A percentile compares a stretch with the other conserved stretches of the same genome.
Conservation (phyloP, 2,113 vertebrate species). For the Diglossa brunneiventris region DNA sequence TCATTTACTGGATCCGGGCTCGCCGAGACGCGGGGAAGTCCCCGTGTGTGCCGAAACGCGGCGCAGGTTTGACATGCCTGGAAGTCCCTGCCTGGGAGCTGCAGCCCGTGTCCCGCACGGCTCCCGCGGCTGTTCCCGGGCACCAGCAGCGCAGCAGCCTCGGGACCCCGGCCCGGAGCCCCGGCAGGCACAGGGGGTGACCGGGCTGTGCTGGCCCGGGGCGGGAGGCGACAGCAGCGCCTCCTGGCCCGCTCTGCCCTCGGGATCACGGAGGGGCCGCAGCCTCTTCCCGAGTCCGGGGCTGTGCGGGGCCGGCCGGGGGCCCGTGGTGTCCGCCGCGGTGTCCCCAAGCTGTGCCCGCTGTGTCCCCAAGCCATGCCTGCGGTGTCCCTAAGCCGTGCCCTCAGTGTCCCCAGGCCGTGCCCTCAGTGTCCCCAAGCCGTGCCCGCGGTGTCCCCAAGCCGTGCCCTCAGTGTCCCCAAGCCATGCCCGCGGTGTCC, state of each 20-base stretch:
- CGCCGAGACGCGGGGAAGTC: not conserved
- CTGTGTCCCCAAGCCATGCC: not conserved
- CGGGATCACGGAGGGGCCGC: not conserved
- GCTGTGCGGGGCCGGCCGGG: not conserved
- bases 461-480: accelerated
- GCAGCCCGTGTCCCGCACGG: not conserved
- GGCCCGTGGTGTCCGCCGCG: accelerated
- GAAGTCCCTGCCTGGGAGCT: not conserved
- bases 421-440: not conserved
- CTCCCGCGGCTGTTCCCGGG: accelerated
- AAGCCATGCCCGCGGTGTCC: accelerated
- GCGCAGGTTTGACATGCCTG: not conserved
- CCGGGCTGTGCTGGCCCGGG: not conserved
- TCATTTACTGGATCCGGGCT: slow-evolving; percentile 49
- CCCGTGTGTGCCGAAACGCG: not conserved
- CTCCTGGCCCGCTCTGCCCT: accelerated
- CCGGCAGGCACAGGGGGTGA: too few species aligned
- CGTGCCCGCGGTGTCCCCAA: not conserved
- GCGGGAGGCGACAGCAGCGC: not conserved
- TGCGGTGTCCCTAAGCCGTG: accelerated
- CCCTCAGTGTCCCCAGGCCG: accelerated
- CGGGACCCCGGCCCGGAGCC: not conserved
- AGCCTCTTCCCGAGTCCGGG: not conserved
- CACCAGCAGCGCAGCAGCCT: not conserved
- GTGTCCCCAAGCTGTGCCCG: accelerated